Evolutionary conservation across 2,113 vertebrate genomes (phyloP).

Genomic region (Rynchops niger): DNA sequence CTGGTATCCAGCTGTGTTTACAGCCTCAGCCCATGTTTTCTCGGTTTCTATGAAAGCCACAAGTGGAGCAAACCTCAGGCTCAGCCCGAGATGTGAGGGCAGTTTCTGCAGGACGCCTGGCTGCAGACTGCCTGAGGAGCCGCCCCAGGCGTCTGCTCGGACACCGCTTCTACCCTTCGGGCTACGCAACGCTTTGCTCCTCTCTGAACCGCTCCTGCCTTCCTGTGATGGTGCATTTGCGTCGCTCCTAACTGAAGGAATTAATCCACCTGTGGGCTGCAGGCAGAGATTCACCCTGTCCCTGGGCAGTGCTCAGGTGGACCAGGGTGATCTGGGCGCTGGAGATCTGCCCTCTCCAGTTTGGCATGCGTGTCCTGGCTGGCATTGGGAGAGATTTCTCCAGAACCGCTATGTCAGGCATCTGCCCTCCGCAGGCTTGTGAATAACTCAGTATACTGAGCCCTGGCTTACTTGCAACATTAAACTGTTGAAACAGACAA

Average conservation of each 20-base stretch:
- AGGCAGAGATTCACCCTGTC: not conserved
- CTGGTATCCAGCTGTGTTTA: slow-evolving; percentile 17
- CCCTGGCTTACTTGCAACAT: not conserved
- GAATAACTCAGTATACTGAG: slow-evolving; percentile 12
- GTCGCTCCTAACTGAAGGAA: not conserved
- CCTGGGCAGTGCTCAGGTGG: not conserved
- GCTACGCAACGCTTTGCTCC: not conserved
- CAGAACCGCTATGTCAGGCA: not conserved
- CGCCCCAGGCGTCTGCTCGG: not conserved
- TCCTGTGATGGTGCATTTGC: rapidly evolving
- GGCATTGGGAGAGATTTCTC: not conserved
- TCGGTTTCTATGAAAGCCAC: not conserved
- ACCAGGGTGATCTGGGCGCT: not conserved
- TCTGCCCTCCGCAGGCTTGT: not conserved
- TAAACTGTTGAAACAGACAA: slow-evolving; percentile 36
- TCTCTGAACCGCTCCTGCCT: not conserved
- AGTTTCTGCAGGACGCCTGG: not conserved
- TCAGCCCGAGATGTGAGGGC: not conserved
- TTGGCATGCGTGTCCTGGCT: not conserved
- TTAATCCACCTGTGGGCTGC: rapidly evolving
- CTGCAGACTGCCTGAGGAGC: rapidly evolving
- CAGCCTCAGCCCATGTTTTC: not conserved
- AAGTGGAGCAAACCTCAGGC: not conserved
- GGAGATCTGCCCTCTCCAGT: not conserved
- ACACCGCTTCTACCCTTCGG: rapidly evolving